These are phyloP conservation scores for Danio jaintianensis DNA, from an alignment of 2,797 vertebrate species.

Conservation along the genomic window DNA sequence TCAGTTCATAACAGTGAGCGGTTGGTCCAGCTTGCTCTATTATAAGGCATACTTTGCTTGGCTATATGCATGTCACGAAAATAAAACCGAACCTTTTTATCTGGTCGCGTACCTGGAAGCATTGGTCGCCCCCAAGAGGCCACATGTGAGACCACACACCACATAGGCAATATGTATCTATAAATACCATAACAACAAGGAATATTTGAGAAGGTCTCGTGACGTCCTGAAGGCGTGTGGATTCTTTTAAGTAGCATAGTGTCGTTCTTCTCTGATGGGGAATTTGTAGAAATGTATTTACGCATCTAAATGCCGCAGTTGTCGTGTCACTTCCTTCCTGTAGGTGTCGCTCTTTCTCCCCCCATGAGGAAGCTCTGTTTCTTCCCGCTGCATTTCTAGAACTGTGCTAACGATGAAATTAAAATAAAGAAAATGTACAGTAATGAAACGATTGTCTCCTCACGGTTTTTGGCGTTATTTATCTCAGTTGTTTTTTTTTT, in stretches of 20 bases:
- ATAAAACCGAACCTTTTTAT: conserved; percentile 72
- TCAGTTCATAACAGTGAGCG: conserved; percentile 67
- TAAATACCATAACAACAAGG: conserved; percentile 47
- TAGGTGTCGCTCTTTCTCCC: conserved; percentile 73
- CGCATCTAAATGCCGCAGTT: conserved; percentile 76
- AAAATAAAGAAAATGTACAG: conserved; percentile 92
- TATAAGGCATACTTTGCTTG: conserved; percentile 72
- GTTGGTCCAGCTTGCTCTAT: conserved; percentile 60
- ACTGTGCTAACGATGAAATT: conserved; percentile 91
- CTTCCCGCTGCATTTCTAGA: conserved; percentile 95
- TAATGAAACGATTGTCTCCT: conserved; percentile 67
- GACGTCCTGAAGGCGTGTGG: conserved; percentile 66
- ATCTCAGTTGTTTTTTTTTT: not conserved
- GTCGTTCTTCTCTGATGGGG: conserved; percentile 73
- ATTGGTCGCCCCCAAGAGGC: conserved; percentile 23
- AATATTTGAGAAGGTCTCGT: conserved; percentile 55
- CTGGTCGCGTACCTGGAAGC: conserved; percentile 43
- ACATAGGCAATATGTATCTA: conserved; percentile 60
- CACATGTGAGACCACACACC: conserved; percentile 44
- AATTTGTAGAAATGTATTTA: conserved; percentile 94
- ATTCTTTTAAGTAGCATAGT: conserved; percentile 67
- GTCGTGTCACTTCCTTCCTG: conserved; percentile 75
- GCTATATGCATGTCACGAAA: conserved; percentile 78
- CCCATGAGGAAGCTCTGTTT: conserved; percentile 85
- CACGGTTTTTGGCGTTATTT: too few species aligned